These are phyloP conservation scores for Limnephilus lunatus DNA, from an alignment of 2,888 invertebrate species.

Conservation along the genomic window DNA sequence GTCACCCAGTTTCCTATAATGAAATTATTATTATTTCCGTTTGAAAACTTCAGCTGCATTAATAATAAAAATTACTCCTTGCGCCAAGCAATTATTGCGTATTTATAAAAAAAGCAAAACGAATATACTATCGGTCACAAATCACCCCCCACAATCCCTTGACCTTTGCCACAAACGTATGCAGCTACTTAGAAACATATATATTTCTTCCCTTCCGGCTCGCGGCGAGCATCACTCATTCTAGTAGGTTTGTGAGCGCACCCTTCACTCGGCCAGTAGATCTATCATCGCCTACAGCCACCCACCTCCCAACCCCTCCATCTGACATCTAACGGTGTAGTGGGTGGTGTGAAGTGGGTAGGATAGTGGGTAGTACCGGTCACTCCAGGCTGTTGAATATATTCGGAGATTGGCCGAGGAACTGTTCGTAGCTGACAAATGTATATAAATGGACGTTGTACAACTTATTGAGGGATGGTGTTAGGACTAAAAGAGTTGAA, in stretches of 20 bases:
- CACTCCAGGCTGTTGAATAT: slow-evolving; percentile 2
- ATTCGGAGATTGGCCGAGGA: not conserved
- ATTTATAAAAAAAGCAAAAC: too few species aligned
- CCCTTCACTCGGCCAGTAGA: not conserved
- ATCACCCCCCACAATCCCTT: too few species aligned
- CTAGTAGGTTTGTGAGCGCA: not conserved
- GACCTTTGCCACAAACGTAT: too few species aligned
- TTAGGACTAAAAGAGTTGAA: not conserved
- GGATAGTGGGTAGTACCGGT: not conserved
- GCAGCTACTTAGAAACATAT: too few species aligned
- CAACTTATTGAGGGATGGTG: not conserved
- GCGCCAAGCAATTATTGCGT: too few species aligned
- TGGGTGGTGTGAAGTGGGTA: not conserved
- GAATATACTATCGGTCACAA: too few species aligned
- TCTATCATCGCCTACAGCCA: not conserved
- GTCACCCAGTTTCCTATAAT: too few species aligned
- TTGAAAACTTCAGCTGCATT: too few species aligned
- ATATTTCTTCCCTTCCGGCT: too few species aligned
- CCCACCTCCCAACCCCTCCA: not conserved
- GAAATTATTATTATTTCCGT: too few species aligned
- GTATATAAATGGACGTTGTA: not conserved
- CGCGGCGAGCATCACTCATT: not conserved
- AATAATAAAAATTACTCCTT: too few species aligned
- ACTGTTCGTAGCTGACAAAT: not conserved
- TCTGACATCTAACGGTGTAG: not conserved